phyloP scores from a whole-genome alignment of 2,797 vertebrate species.

The Botia kubotai region DNA sequence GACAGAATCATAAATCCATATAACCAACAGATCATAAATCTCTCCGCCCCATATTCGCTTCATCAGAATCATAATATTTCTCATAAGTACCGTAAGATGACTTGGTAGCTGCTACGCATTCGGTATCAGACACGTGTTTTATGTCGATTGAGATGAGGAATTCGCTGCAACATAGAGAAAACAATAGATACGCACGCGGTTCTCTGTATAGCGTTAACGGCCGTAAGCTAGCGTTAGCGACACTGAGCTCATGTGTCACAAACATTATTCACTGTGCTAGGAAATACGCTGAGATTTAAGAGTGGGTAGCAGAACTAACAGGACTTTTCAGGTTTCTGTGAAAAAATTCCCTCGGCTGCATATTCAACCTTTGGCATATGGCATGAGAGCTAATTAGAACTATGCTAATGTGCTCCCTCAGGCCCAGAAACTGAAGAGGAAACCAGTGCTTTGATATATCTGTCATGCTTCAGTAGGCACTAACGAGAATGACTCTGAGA shows the following conservation, averaged over 20 bases:
- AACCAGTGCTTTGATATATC: slow-evolving; percentile 53
- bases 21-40: slow-evolving; percentile 38
- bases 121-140: neutral
- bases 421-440: slow-evolving; percentile 48
- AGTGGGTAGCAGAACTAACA: slow-evolving; percentile 39
- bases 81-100: slow-evolving; percentile 27
- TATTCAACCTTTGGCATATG: slow-evolving; percentile 55
- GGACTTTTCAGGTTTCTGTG: slow-evolving; percentile 42
- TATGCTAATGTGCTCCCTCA: slow-evolving; percentile 56
- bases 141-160: neutral
- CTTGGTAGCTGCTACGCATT: slow-evolving; percentile 10
- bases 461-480: slow-evolving; percentile 42
- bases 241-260: neutral
- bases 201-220: neutral
- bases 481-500: slow-evolving; percentile 48
- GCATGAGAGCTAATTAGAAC: slow-evolving; percentile 55
- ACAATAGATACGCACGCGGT: neutral
- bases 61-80: slow-evolving; percentile 17
- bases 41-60: neutral
- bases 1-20: slow-evolving; percentile 27
- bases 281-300: slow-evolving; percentile 3
- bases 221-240: neutral
- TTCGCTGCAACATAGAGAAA: neutral
- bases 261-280: slow-evolving; percentile 15
- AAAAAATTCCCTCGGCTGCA: slow-evolving; percentile 45